These are phyloP conservation scores for Agrotis segetum DNA, from an alignment of 2,888 invertebrate species.

Conservation along the genomic window DNA sequence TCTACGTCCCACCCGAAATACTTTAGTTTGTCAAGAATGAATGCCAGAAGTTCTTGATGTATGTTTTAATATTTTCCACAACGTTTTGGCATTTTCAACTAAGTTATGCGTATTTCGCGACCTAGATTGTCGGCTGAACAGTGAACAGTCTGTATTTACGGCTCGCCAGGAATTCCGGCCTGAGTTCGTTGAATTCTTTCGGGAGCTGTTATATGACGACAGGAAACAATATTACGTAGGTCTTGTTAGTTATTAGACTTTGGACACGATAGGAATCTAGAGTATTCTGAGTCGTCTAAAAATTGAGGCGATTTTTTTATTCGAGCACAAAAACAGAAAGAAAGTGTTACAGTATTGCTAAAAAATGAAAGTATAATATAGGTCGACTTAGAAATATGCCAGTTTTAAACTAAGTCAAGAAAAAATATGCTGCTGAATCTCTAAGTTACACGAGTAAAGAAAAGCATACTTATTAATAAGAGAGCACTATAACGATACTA, in stretches of 20 bases:
- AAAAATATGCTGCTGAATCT: background rate
- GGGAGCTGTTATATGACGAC: constrained; percentile 6
- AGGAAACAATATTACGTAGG: constrained; percentile 19
- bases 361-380: no score
- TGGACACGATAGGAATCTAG: background rate
- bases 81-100: constrained; percentile 7
- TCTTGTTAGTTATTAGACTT: constrained; percentile 3
- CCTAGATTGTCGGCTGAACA: constrained; percentile 27
- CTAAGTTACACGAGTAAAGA: background rate
- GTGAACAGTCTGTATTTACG: constrained; percentile 33
- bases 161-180: constrained; percentile 37
- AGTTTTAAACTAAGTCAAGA: background rate
- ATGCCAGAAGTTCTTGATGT: background rate
- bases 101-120: constrained; percentile 26
- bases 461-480: background rate
- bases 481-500: background rate
- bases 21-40: background rate
- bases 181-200: constrained; percentile 43
- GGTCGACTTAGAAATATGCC: background rate
- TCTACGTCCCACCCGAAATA: background rate
- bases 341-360: background rate
- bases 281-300: background rate
- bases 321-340: background rate
- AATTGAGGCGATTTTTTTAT: background rate
- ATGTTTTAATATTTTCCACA: background rate